A percentile compares a stretch with the other conserved stretches of the same genome.
Conservation (phyloP, 2,888 invertebrate species). For the Acanthococcus lagerstroemiae region DNA sequence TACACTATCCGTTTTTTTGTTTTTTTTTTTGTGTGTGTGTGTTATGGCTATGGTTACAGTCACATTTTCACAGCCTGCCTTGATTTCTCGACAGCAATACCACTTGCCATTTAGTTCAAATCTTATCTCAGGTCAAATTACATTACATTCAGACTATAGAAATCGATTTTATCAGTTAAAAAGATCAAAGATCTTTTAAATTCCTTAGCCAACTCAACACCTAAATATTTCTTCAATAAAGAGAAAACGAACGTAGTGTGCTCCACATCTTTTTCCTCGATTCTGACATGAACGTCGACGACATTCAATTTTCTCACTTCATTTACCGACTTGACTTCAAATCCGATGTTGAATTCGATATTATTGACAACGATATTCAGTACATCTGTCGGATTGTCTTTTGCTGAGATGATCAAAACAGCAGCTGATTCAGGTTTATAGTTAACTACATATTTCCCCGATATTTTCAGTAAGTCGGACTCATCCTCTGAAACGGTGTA, state of each 20-base stretch:
- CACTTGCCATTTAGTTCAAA: too few species aligned
- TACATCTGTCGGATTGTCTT: constrained; percentile 15
- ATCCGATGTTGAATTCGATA: background rate
- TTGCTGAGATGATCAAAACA: constrained; percentile 11
- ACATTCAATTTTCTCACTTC: background rate
- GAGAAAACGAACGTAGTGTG: background rate
- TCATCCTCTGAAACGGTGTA: background rate
- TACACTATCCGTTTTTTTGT: too few species aligned
- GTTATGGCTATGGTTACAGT: too few species aligned
- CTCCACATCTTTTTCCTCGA: background rate
- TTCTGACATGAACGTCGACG: background rate
- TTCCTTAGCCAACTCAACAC: constrained; percentile 14
- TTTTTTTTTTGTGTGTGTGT: too few species aligned
- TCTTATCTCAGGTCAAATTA: too few species aligned
- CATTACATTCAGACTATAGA: constrained; percentile 6
- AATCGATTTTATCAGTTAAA: constrained; percentile 14
- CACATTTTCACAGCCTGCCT: too few species aligned
- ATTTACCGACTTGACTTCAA: background rate
- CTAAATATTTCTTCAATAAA: constrained; percentile 14
- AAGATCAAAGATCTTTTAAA: constrained; percentile 15
- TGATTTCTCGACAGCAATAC: too few species aligned
- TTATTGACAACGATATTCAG: background rate
- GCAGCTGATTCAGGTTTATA: background rate
- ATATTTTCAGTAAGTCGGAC: background rate
- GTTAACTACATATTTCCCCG: background rate